Evolutionary conservation across 2,888 invertebrate genomes (phyloP), one percentile per base, ranked within the genome.

Genomic region (Lysandra bellargus): DNA sequence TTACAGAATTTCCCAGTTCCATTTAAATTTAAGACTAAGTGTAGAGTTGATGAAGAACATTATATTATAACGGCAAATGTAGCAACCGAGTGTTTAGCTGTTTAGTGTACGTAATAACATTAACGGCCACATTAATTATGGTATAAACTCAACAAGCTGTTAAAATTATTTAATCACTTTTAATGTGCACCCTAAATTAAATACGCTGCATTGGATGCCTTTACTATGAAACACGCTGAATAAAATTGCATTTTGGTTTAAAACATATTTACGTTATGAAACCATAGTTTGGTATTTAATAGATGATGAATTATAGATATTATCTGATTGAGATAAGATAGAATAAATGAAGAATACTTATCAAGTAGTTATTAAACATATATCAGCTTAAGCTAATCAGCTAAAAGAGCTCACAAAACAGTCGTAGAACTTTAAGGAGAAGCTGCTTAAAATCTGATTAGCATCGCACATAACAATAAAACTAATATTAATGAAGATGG

Each of bases 111-210:
- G 44, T 74, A 44, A 40, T 40, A 44, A 74, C 74, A 44, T 44
- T 74, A 74, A 74, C 74, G 74, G 44, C 40, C 74, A 44, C 44
- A 44, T 74, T 44, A 74, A 74, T 74, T 74, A 14, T 44, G 74
- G 40, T 44, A 74, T 74, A 74, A 69, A 69, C 33, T 69, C 33
- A 69, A 69, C 69, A 69, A 37, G 69, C 69, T 69, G 69, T 69
- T 69, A 33, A 69, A 69, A 69, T 69, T 69, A 69, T 69, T 69
- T 69, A 69, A 69, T 69, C 69, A 69, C 69, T 33, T 69, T 69
- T 33, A 69, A 69, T 69, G 69, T 69, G 69, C 69, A 14, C 14
- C 33, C 69, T 5, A 37, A 33, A 33, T 69, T 69, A 69, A 69
- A 69, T 37, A 69, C 69, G 69, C 69, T 69, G 69, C 69, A 33